phyloP scores from a whole-genome alignment of 2,888 invertebrate genomes.

The Apodemia zela region DNA sequence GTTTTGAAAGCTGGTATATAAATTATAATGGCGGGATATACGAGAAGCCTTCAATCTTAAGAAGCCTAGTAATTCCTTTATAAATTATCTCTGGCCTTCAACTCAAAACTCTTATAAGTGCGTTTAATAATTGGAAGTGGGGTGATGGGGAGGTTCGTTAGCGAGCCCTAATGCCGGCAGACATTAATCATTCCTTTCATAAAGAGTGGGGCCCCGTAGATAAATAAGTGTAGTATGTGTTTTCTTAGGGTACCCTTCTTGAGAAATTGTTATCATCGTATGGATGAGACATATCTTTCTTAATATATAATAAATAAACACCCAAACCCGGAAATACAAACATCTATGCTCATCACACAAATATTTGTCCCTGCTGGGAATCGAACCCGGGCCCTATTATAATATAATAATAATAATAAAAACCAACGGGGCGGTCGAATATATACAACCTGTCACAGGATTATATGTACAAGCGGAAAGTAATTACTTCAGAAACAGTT shows the following conservation, averaged over 20 bases:
- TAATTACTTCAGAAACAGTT: too few relatives aligned
- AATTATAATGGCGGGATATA: background rate
- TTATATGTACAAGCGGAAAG: too few relatives aligned
- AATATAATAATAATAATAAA: too few relatives aligned
- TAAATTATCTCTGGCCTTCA: slow-evolving; percentile 39
- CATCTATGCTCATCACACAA: too few relatives aligned
- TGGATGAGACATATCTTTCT: slow-evolving; percentile 44
- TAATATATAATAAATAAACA: too few relatives aligned
- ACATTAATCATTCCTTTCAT: slow-evolving; percentile 81
- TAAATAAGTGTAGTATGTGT: slow-evolving; percentile 81
- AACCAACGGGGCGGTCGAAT: too few relatives aligned
- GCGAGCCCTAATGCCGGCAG: slow-evolving; percentile 73
- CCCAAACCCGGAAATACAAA: too few relatives aligned
- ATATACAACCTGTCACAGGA: too few relatives aligned
- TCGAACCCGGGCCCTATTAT: too few relatives aligned
- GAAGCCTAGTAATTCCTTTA: slow-evolving; percentile 16
- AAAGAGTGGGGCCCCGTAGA: slow-evolving; percentile 77
- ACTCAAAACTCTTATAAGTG: slow-evolving; percentile 76
- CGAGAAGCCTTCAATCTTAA: slow-evolving; percentile 3
- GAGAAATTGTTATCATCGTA: slow-evolving; percentile 43
- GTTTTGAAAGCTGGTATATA: background rate
- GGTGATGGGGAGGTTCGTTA: slow-evolving; percentile 56
- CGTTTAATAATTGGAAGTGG: slow-evolving; percentile 68
- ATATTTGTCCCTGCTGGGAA: too few relatives aligned
- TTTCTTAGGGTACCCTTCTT: slow-evolving; percentile 78